These are phyloP conservation scores for Orussus abietinus DNA, from an alignment of 1,140 invertebrate species.

Conservation along the genomic window DNA sequence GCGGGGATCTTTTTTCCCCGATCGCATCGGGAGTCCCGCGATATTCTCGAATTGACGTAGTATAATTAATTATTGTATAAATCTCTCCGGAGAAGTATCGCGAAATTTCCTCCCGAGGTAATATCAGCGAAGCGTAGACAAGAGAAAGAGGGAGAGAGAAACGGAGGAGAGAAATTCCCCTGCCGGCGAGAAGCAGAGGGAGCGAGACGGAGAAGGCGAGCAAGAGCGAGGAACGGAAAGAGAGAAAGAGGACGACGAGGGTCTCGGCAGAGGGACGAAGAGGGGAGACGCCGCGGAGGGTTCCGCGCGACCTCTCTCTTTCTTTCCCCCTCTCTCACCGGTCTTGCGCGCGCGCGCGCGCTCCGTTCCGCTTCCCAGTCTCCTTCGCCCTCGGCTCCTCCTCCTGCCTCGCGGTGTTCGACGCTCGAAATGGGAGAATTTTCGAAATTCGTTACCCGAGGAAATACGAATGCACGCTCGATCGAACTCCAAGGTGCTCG, in stretches of 20 bases:
- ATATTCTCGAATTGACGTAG: constrained; percentile 15
- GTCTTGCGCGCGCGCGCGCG: constrained; percentile 5
- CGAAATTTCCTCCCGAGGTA: constrained; percentile 30
- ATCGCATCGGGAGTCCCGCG: constrained; percentile 12
- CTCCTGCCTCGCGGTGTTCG: constrained; percentile 8
- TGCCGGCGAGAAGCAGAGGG: constrained; percentile 14
- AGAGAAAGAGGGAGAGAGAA: constrained; percentile 14
- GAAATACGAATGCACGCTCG: not conserved
- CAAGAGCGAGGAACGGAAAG: constrained; percentile 7
- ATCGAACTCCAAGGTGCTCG: constrained; percentile 10
- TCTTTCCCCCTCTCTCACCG: constrained; percentile 8
- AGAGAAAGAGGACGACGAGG: constrained; percentile 5
- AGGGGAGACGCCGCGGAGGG: constrained; percentile 12
- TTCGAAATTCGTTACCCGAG: constrained; percentile 16
- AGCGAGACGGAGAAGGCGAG: constrained; percentile 7
- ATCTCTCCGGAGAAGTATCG: constrained; percentile 33
- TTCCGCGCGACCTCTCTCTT: constrained; percentile 11
- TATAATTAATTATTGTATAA: constrained; percentile 30
- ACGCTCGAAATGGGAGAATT: constrained; percentile 11
- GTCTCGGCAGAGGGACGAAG: constrained; percentile 8
- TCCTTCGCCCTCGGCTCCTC: constrained; percentile 5
- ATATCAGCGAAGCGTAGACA: constrained; percentile 26
- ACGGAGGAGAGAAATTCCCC: constrained; percentile 28
- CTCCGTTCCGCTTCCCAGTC: constrained; percentile 1
- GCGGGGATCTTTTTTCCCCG: constrained; percentile 22